A percentile compares a stretch with the other conserved stretches of the same genome.
These are phyloP conservation scores for Pocillopora damicornis DNA, from an alignment of 64 coral and sea anemone genomes.

Conservation along the genomic window DNA sequence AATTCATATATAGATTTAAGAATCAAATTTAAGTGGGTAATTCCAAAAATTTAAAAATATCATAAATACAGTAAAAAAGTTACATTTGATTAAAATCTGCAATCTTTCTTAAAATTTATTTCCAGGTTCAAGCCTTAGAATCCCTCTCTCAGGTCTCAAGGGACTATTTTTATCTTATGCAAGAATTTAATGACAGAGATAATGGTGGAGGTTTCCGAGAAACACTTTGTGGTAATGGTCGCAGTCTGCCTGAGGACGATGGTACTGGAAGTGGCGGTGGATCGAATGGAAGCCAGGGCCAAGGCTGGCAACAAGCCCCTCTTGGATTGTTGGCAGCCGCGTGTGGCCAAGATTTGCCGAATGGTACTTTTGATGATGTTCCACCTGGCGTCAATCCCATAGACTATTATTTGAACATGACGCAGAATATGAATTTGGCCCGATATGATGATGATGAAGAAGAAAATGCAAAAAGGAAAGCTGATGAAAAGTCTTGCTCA, in stretches of 20 bases:
- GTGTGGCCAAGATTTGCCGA: not conserved
- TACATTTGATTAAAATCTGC: no score
- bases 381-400: not conserved
- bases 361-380: not conserved
- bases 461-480: not conserved
- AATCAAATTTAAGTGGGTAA: no score
- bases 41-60: no score
- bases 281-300: not conserved
- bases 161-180: conserved; percentile 7
- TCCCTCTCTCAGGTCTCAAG: not conserved
- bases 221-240: not conserved
- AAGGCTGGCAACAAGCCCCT: not conserved
- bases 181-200: not conserved
- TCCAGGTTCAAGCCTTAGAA: conserved; percentile 29
- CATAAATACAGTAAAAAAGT: no score
- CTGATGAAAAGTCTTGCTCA: not conserved
- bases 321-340: not conserved
- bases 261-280: not conserved
- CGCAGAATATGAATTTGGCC: not conserved
- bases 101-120: not conserved
- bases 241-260: not conserved
- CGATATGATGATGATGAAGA: not conserved
- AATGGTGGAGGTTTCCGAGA: not conserved
- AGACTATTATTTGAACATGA: not conserved
- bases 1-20: no score